A percentile compares a stretch with the other conserved stretches of the same genome.
Conservation (phyloP, 2,888 invertebrate genomes). For the Achlya flavicornis region DNA sequence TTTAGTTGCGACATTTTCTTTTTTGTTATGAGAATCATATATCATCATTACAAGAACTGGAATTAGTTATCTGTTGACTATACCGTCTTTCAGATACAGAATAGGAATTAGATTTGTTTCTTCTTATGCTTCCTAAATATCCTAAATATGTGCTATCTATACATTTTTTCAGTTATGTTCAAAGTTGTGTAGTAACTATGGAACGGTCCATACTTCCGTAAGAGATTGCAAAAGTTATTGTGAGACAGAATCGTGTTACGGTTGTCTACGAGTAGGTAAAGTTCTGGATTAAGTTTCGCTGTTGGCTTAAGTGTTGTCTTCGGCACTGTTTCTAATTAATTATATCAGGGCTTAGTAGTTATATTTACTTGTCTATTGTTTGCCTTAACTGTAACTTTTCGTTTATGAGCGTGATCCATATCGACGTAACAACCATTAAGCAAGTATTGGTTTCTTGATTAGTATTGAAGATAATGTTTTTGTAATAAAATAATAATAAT, state of each 20-base stretch:
- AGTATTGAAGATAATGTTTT: no score
- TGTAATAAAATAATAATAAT: no score
- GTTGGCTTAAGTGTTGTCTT: conserved; percentile 28
- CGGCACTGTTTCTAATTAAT: conserved; percentile 10
- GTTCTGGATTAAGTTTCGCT: conserved; percentile 53
- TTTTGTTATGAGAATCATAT: no score
- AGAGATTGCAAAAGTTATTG: conserved; percentile 57
- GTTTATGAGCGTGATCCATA: not conserved
- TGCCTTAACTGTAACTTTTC: not conserved
- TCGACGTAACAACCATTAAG: not conserved
- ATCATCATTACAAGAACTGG: no score
- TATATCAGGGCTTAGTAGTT: conserved; percentile 4
- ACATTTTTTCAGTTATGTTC: conserved; percentile 7
- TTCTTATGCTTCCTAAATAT: not conserved
- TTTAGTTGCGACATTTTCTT: no score
- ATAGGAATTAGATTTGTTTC: not conserved
- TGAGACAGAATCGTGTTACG: conserved; percentile 37
- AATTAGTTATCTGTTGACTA: not conserved
- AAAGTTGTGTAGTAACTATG: conserved; percentile 26
- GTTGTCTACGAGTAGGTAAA: conserved; percentile 34
- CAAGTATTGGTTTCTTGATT: no score
- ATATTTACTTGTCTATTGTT: no score
- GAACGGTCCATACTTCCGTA: conserved; percentile 23
- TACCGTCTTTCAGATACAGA: not conserved
- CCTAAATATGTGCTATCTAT: not conserved